A percentile compares a stretch with the other conserved stretches of the same genome.
Evolutionary conservation across 2,888 invertebrate genomes (phyloP).

Genomic region (Meiosimyza decipiens): DNA sequence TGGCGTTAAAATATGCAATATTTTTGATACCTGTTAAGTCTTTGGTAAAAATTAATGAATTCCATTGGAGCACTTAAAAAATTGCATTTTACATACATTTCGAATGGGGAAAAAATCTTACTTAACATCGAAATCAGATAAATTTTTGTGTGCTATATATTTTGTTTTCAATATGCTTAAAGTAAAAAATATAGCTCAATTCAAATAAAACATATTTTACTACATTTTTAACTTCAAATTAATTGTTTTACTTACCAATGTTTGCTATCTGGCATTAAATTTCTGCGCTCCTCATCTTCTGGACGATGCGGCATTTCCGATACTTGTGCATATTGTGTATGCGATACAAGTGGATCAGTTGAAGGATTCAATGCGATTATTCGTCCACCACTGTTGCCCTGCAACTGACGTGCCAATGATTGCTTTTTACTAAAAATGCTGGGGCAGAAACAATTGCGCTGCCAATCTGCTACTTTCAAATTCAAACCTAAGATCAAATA

Average conservation of each 20-base stretch:
- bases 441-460: slow-evolving; percentile 61
- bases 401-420: slow-evolving; percentile 59
- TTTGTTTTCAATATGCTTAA: no score
- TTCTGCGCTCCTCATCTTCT: slow-evolving; percentile 75
- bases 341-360: slow-evolving; percentile 78
- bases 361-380: slow-evolving; percentile 79
- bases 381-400: slow-evolving; percentile 67
- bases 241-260: slow-evolving; percentile 71
- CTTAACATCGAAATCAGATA: no score
- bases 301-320: slow-evolving; percentile 76
- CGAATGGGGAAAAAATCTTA: no score
- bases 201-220: no score
- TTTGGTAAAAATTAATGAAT: no score
- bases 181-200: no score
- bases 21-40: no score
- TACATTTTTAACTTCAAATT: no score
- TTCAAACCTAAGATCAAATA: slow-evolving; percentile 54
- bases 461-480: slow-evolving; percentile 59
- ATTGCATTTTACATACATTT: no score
- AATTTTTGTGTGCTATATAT: no score
- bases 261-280: slow-evolving; percentile 80
- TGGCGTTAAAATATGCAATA: no score
- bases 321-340: slow-evolving; percentile 80
- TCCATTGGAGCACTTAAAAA: no score
- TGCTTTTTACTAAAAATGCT: slow-evolving; percentile 56